Evolutionary conservation across 2,888 invertebrate genomes (phyloP), one percentile per base, ranked within the genome.

Genomic region (Drosophila testacea): DNA sequence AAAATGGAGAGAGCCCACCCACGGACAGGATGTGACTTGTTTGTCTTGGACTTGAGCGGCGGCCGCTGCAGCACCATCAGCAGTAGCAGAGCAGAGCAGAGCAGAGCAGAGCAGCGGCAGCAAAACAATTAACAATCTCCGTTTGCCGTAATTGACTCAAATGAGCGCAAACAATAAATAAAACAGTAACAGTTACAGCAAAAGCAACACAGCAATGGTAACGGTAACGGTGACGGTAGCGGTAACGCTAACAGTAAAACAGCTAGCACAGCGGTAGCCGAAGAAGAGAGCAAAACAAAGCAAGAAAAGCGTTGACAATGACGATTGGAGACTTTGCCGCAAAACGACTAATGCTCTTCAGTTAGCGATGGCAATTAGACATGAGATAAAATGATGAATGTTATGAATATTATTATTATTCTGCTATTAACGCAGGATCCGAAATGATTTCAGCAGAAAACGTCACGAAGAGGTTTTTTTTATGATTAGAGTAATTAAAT

Each of bases 51-150:
- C 83, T 85, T 80, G 71, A 85, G 63, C 68, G 62, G 42, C 64
- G 42, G 68, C 59, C 63, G 60, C 56, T 52, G 55, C 50, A 41
- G 47, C 54, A 51, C 42, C 41, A 46, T 54, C 47, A 44, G 46
- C 71, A 51, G 57, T 16, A 62, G 47, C 48, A 57, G 50, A 51
- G 57, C 27, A 62, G 48, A 62, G 47, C 48, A 57, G 50, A 51
- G 57, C 27, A 62, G 48, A 46, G 57, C 27, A 62, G 48, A 59
- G 48, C 46, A 60, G 69, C 32, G 62, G 47, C 39, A 79, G 72
- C 81, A 86, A 89, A 91, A 85, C 89, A 91, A 91, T 91, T 91
- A 91, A 91, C 86, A 88, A 84, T 87, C 90, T 84, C 80, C 80
- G 81, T 80, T 83, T 80, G 82, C 69, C 75, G 85, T 88, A 91